Percentiles rank a stretch among this genome's conserved stretches.
Conservation (phyloP, 2,888 invertebrate genomes). For the Cheiracanthium punctorium region DNA sequence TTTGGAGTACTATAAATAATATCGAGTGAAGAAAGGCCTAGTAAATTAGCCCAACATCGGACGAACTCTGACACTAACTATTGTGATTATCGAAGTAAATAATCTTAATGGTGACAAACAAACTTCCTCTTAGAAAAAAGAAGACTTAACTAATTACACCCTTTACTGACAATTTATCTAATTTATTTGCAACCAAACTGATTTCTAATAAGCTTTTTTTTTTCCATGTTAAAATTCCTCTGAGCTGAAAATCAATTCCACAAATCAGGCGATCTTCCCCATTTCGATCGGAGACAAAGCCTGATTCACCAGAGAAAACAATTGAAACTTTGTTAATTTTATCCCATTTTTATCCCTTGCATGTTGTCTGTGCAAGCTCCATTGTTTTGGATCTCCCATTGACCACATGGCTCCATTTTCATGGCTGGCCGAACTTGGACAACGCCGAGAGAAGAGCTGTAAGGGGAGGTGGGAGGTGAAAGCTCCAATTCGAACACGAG, state of each 20-base stretch:
- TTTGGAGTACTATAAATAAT: too few relatives aligned
- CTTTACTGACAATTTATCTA: not conserved
- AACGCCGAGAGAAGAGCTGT: slow-evolving; percentile 16
- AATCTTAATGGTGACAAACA: too few relatives aligned
- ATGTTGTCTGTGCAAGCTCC: slow-evolving; percentile 21
- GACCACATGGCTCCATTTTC: slow-evolving; percentile 65
- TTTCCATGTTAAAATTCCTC: not conserved
- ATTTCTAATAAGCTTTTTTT: not conserved
- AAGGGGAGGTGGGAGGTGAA: not conserved
- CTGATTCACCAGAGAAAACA: slow-evolving; percentile 18
- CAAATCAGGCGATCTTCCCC: not conserved
- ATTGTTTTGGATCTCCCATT: slow-evolving; percentile 46
- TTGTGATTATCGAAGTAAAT: too few relatives aligned
- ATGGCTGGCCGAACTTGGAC: slow-evolving; percentile 47
- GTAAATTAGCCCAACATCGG: too few relatives aligned
- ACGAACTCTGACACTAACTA: too few relatives aligned
- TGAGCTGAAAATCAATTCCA: not conserved
- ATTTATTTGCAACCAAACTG: not conserved
- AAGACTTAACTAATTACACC: too few relatives aligned
- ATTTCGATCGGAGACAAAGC: not conserved
- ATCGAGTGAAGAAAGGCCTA: too few relatives aligned
- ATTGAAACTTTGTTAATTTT: slow-evolving; percentile 30
- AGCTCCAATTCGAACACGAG: slow-evolving; percentile 1
- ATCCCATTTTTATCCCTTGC: slow-evolving; percentile 39
- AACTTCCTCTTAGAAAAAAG: too few relatives aligned